Percentiles rank a stretch among this genome's conserved stretches.
phyloP scores from a whole-genome alignment of 2,888 invertebrate genomes.

The Heliconius cydno region DNA sequence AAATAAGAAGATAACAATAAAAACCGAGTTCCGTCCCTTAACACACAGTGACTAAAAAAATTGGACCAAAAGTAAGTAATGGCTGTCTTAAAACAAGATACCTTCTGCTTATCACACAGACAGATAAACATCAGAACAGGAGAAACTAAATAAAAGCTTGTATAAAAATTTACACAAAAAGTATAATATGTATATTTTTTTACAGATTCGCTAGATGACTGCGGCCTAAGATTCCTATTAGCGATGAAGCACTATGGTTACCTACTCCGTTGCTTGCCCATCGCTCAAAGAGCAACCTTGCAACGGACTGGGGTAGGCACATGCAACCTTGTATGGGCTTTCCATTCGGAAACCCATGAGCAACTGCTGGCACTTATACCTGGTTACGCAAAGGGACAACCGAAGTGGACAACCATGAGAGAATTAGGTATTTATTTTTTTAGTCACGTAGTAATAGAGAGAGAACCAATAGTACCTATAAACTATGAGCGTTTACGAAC shows the following conservation, averaged over 20 bases:
- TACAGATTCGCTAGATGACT: slow-evolving; percentile 95
- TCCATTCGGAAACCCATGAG: slow-evolving; percentile 98
- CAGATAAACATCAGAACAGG: no score
- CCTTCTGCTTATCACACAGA: not conserved
- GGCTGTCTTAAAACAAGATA: not conserved
- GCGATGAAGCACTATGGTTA: slow-evolving; percentile 99
- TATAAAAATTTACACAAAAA: no score
- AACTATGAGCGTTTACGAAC: no score
- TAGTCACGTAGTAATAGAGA: not conserved
- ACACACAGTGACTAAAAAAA: not conserved
- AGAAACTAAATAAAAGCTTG: no score
- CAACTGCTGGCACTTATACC: slow-evolving; percentile 96
- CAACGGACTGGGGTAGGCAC: slow-evolving; percentile 94
- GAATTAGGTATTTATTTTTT: slow-evolving; percentile 86
- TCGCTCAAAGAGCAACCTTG: slow-evolving; percentile 92
- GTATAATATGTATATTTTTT: not conserved
- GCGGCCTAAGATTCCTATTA: slow-evolving; percentile 96
- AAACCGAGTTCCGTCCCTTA: not conserved
- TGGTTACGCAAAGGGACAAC: slow-evolving; percentile 91
- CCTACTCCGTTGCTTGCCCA: slow-evolving; percentile 94
- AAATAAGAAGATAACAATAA: not conserved
- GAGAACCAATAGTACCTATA: no score
- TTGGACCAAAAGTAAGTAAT: not conserved
- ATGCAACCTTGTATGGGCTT: slow-evolving; percentile 98
- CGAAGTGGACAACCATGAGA: slow-evolving; percentile 94